These are phyloP conservation scores for Sandelia bainsii DNA, from an alignment of 2,797 vertebrate species.

Conservation along the genomic window DNA sequence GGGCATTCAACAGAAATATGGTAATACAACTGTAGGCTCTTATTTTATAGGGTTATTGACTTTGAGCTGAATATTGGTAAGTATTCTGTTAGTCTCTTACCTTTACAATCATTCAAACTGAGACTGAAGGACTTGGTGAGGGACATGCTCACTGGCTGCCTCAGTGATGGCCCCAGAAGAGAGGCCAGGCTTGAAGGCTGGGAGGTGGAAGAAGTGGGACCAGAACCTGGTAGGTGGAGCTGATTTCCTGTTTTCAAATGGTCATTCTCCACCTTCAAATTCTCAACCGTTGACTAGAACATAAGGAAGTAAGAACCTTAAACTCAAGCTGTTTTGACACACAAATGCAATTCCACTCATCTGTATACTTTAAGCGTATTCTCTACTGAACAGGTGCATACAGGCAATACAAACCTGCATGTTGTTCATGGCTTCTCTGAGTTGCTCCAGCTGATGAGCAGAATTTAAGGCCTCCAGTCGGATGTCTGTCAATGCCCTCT, in stretches of 20 bases:
- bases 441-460: constrained; percentile 95
- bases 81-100: constrained; percentile 70
- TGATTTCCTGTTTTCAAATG: constrained; percentile 91
- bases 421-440: constrained; percentile 95
- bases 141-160: constrained; percentile 88
- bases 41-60: too few relatives aligned
- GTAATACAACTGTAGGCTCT: background rate
- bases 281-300: constrained; percentile 92
- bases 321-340: background rate
- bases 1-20: background rate
- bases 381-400: background rate
- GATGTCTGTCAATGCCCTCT: constrained; percentile 96
- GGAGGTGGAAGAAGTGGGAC: constrained; percentile 80
- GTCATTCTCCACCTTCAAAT: constrained; percentile 94
- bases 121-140: constrained; percentile 93
- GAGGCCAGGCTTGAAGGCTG: constrained; percentile 82
- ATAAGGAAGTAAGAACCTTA: background rate
- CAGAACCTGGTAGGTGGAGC: constrained; percentile 60
- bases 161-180: constrained; percentile 86
- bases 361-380: background rate
- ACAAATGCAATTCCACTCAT: background rate
- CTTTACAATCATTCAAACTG: constrained; percentile 85
- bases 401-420: constrained; percentile 90
- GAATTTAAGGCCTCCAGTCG: constrained; percentile 96
- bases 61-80: background rate